Evolutionary conservation across 2,888 invertebrate species (phyloP).

Genomic region (Lasioglossum villosulum): DNA sequence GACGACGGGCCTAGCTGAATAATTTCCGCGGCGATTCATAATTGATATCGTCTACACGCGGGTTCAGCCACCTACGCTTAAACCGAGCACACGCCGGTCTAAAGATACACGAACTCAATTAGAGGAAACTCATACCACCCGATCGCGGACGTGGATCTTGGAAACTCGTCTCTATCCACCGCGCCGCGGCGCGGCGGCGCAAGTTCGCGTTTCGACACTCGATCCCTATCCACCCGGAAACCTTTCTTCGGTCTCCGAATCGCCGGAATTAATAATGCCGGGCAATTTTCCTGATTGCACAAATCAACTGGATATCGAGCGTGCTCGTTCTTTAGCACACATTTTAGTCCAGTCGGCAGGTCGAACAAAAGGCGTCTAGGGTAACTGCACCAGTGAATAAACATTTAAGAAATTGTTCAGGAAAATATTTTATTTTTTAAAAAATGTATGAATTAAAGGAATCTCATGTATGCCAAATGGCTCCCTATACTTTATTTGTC

Average conservation of each 20-base stretch:
- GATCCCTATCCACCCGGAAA: slow-evolving; percentile 16
- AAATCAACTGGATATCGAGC: slow-evolving; percentile 28
- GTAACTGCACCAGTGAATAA: too few relatives aligned
- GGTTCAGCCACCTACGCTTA: slow-evolving; percentile 42
- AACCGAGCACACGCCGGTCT: slow-evolving; percentile 25
- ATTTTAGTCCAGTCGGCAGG: too few relatives aligned
- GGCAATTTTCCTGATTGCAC: slow-evolving; percentile 52
- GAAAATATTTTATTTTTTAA: too few relatives aligned
- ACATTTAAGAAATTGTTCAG: too few relatives aligned
- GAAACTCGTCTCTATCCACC: background rate
- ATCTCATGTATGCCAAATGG: too few relatives aligned
- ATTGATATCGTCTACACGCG: slow-evolving; percentile 69
- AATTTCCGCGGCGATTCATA: slow-evolving; percentile 67
- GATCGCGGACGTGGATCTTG: slow-evolving; percentile 30
- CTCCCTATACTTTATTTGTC: too few relatives aligned
- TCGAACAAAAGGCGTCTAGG: too few relatives aligned
- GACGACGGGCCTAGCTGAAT: slow-evolving; percentile 71
- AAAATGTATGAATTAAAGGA: too few relatives aligned
- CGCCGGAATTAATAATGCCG: slow-evolving; percentile 55
- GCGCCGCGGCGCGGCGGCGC: background rate
- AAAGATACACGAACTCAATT: slow-evolving; percentile 60
- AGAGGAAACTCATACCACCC: slow-evolving; percentile 51
- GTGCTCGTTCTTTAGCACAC: background rate
- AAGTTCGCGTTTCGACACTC: slow-evolving; percentile 53
- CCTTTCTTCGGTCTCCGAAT: slow-evolving; percentile 31